Percentiles rank a stretch among this genome's conserved stretches.
These are phyloP conservation scores for Pelodytes ibericus DNA, from an alignment of 2,797 vertebrate species.

Conservation along the genomic window DNA sequence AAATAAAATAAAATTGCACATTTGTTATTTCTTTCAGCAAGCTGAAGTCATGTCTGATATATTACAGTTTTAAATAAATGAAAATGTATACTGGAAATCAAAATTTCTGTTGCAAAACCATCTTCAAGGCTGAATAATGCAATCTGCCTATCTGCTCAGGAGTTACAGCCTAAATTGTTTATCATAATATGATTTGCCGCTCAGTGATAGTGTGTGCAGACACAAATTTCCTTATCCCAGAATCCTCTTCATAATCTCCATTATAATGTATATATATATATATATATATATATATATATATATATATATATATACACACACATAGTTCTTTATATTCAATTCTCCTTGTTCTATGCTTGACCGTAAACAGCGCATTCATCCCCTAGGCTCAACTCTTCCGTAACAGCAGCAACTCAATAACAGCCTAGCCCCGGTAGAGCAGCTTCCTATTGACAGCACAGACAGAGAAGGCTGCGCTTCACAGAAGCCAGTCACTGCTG, in stretches of 20 bases:
- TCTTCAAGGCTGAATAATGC: constrained; percentile 38
- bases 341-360: neutral
- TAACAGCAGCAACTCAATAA: no score
- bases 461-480: neutral
- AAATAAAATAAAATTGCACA: no score
- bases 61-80: no score
- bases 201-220: constrained; percentile 14
- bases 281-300: neutral
- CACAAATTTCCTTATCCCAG: no score
- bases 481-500: constrained; percentile 14
- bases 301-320: neutral
- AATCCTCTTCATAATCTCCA: no score
- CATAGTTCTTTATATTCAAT: neutral
- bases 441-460: neutral
- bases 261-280: neutral
- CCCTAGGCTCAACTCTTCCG: no score
- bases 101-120: constrained; percentile 28
- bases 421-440: no score
- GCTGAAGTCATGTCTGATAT: no score
- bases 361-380: neutral
- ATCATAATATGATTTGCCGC: constrained; percentile 31
- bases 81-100: neutral
- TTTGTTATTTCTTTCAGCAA: no score
- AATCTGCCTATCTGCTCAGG: constrained; percentile 27
- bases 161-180: constrained; percentile 44